Evolutionary conservation across 2,113 vertebrate species (phyloP).

Genomic region (Bostrychus sinensis): DNA sequence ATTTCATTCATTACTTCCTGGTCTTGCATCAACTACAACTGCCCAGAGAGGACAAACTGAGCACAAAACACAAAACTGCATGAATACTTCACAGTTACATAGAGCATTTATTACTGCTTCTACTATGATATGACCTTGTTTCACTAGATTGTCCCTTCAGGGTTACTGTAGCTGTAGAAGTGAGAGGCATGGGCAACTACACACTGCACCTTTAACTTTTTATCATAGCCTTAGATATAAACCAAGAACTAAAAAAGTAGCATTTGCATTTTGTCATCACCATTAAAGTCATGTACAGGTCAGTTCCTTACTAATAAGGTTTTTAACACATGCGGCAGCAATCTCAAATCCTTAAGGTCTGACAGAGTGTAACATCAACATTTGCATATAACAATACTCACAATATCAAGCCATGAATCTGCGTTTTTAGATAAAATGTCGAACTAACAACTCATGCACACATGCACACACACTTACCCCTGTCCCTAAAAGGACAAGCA

Average conservation of each 20-base stretch:
- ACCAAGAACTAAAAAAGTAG: not conserved
- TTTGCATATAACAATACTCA: not conserved
- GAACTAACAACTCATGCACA: slow-evolving; percentile 58
- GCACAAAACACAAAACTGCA: too few species aligned
- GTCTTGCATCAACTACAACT: too few species aligned
- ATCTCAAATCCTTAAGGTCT: not conserved
- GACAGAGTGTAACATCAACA: not conserved
- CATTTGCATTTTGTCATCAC: not conserved
- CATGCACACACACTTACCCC: slow-evolving; percentile 56
- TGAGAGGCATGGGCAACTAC: too few species aligned
- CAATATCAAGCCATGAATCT: slow-evolving; percentile 4
- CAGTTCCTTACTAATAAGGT: not conserved
- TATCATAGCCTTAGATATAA: not conserved
- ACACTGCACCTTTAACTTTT: not conserved
- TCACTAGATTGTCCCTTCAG: too few species aligned
- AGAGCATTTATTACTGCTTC: too few species aligned
- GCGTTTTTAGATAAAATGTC: slow-evolving; percentile 2
- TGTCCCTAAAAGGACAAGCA: slow-evolving; percentile 58
- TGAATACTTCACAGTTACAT: too few species aligned
- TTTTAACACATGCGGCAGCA: slow-evolving; percentile 51
- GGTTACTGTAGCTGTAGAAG: too few species aligned
- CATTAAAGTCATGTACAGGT: too few species aligned
- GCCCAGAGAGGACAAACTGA: too few species aligned
- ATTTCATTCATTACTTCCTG: too few species aligned
- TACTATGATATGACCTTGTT: too few species aligned